These are phyloP conservation scores for Oenanthe melanoleuca DNA, from an alignment of 2,113 vertebrate species.

Conservation along the genomic window DNA sequence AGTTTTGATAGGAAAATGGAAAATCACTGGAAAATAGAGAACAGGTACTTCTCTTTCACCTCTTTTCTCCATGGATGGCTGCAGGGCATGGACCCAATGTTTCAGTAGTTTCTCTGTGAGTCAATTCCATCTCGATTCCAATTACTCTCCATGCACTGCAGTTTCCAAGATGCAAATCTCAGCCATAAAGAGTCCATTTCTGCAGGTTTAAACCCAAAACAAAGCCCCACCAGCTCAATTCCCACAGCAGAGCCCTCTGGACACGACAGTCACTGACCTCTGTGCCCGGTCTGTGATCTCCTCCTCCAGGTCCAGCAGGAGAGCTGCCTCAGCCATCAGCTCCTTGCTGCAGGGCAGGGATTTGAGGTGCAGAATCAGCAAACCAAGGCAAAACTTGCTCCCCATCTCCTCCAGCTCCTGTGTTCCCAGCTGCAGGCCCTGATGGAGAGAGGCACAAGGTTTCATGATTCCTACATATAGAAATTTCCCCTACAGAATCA, in stretches of 20 bases:
- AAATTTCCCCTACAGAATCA: neutral
- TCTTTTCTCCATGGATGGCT: neutral
- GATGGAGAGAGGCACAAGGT: neutral
- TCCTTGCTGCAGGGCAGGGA: conserved; percentile 71
- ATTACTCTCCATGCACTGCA: neutral
- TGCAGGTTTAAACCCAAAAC: neutral
- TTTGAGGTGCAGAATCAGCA: conserved; percentile 84
- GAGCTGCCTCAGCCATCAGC: conserved; percentile 70
- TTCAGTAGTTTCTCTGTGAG: neutral
- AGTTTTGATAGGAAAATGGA: neutral
- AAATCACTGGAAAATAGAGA: neutral
- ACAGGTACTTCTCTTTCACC: neutral
- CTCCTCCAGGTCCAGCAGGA: conserved; percentile 76
- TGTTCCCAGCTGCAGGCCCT: conserved; percentile 89
- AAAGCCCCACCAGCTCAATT: neutral
- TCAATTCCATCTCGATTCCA: neutral
- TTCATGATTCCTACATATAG: neutral
- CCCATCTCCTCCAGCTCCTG: conserved; percentile 92
- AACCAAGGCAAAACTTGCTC: conserved; percentile 87
- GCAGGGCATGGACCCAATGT: neutral
- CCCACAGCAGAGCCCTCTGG: neutral
- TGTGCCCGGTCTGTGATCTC: conserved; percentile 76
- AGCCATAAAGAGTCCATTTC: neutral
- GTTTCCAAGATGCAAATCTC: neutral
- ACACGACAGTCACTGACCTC: conserved; percentile 14